These are phyloP conservation scores for Pollimyrus isidori DNA, from an alignment of 2,113 vertebrate species.

Conservation along the genomic window DNA sequence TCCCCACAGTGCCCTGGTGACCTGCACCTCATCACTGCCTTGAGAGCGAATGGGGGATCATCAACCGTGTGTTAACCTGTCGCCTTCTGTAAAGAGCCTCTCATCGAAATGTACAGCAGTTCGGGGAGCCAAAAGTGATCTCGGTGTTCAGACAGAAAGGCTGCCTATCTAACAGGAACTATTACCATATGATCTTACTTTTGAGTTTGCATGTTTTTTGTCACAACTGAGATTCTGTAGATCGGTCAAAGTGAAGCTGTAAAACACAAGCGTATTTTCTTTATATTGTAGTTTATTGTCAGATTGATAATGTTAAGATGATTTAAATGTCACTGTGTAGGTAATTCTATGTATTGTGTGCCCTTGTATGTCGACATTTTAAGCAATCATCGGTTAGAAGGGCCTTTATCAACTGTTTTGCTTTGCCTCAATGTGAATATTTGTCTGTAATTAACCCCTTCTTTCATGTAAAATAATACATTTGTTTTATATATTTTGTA, in stretches of 20 bases:
- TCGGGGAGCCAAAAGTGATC: not conserved
- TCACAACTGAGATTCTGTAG: not conserved
- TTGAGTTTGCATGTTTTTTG: not conserved
- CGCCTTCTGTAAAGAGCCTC: not conserved
- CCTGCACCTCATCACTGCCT: constrained; percentile 49
- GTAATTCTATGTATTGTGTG: not conserved
- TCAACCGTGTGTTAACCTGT: constrained; percentile 18
- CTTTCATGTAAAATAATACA: not conserved
- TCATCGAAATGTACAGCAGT: not conserved
- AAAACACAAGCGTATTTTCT: not conserved
- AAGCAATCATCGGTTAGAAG: not conserved
- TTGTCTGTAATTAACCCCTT: not conserved
- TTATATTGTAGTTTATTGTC: not conserved
- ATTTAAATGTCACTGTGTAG: not conserved
- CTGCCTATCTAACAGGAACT: not conserved
- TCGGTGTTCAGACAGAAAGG: constrained; percentile 13
- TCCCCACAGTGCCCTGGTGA: constrained; percentile 44
- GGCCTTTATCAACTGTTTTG: not conserved
- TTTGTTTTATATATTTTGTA: not conserved
- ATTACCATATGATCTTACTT: not conserved
- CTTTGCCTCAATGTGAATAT: not conserved
- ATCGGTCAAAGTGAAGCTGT: not conserved
- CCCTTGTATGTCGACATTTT: not conserved
- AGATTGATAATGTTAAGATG: not conserved
- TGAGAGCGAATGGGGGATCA: constrained; percentile 36